Evolutionary conservation across 2,113 vertebrate species (phyloP), one percentile per base, ranked within the genome.

Genomic region (Sardina pilchardus): DNA sequence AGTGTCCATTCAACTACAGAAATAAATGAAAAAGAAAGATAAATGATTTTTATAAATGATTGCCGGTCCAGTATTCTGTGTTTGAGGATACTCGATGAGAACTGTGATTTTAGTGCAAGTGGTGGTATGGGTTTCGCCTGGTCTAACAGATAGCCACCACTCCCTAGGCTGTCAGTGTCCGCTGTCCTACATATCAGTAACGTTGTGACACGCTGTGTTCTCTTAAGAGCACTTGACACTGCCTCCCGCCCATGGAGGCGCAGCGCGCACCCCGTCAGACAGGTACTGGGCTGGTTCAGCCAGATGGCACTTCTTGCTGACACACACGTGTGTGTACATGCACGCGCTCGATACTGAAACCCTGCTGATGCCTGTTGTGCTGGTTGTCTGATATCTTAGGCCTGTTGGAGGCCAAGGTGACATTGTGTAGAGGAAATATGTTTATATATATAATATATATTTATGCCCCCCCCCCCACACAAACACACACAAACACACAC

Each of bases 181-280:
- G 4, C 26, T 26, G n/a, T 71, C 26, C 30, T 78, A 9, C 63
- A 36, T 78, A 17, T 36, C 34, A 34, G 34, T 63, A 26, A 63
- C 59, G 26, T 21, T 63, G 56, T 75, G 71, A 78, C 34, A 36
- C 71, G 36, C 71, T 36, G 71, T 78, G 30, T 36, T 78, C 71
- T 36, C 12, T 30, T 75, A 34, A 36, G 26, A 30, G 14, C 71
- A 78, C 71, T 1, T 17, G 30, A 78, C 71, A 78, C 34, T 5
- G 14, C 34, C 85, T 81, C 16, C 0, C 53, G 88, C 93, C 85
- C 42, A 90, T 90, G 90, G 81, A 85, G 24, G 10, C n/a, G n/a
- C n/a, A 42, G 39, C 39, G 30, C 63, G 1, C 1, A 34, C 26
- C 71, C 92, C 45, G 93, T 93, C 89, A 75, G 86, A 90, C 91